Conservation (phyloP, 2,888 invertebrate species). For the Cyaniris semiargus region DNA sequence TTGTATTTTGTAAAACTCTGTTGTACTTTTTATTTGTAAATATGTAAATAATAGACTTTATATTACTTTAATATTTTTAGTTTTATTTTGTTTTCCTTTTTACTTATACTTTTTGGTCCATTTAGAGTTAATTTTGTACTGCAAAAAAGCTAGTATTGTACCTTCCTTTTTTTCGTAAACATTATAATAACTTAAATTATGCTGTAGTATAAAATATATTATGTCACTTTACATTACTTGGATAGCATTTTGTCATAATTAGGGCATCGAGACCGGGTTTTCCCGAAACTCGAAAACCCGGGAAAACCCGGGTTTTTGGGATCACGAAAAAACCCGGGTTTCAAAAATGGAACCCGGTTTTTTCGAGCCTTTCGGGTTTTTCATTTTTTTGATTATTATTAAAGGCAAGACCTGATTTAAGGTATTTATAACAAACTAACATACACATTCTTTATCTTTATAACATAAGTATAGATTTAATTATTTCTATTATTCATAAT, state of each 20-base stretch:
- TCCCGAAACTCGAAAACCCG: too few species aligned
- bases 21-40: conserved; percentile 18
- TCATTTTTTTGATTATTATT: too few species aligned
- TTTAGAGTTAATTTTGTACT: background rate
- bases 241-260: background rate
- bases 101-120: background rate
- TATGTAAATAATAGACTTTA: conserved; percentile 30
- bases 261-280: too few species aligned
- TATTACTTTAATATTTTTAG: conserved; percentile 26
- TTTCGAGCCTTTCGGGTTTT: too few species aligned
- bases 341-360: too few species aligned
- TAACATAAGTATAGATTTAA: too few species aligned
- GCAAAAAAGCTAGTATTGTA: background rate
- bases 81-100: background rate
- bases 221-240: background rate
- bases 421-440: too few species aligned
- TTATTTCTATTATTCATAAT: too few species aligned
- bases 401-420: too few species aligned
- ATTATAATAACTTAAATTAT: background rate
- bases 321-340: too few species aligned
- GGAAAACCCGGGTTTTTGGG: too few species aligned
- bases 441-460: too few species aligned
- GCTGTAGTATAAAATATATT: background rate
- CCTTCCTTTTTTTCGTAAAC: background rate
- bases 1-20: conserved; percentile 9